A percentile compares a stretch with the other conserved stretches of the same genome.
Evolutionary conservation across 2,797 vertebrate genomes (phyloP).

Genomic region (Pipistrellus kuhlii): DNA sequence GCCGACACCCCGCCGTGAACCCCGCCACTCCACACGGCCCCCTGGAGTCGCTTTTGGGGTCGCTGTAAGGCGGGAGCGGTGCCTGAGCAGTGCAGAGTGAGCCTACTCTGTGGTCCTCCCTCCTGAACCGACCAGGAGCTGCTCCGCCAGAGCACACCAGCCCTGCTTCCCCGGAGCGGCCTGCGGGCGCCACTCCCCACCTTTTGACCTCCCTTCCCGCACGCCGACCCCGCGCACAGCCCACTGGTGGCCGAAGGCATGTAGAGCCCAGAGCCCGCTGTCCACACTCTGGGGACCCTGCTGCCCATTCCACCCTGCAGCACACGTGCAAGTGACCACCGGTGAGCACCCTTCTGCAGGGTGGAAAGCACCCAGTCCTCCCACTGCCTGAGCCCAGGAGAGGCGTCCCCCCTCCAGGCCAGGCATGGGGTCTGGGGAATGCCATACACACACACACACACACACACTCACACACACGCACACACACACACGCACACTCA

Average conservation of each 20-base stretch:
- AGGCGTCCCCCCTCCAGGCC: not conserved
- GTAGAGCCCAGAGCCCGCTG: fast-evolving
- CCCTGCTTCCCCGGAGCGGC: not conserved
- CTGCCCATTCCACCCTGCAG: not conserved
- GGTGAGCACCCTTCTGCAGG: not conserved
- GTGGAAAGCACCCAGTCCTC: not conserved
- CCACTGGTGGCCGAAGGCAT: fast-evolving
- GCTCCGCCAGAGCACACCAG: fast-evolving
- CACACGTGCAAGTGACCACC: not conserved
- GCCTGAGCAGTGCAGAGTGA: not conserved
- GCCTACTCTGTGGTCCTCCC: not conserved
- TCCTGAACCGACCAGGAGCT: not conserved
- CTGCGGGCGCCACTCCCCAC: not conserved
- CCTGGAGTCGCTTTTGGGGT: not conserved
- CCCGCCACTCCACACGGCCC: not conserved
- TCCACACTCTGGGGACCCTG: fast-evolving
- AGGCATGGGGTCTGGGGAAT: not conserved
- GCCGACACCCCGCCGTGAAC: not conserved
- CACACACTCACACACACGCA: not conserved
- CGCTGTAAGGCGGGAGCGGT: fast-evolving
- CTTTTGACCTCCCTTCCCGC: constrained; percentile 20
- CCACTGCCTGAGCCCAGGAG: not conserved
- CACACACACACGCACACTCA: not conserved
- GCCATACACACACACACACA: not conserved
- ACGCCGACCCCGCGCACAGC: not conserved